Base-by-base conservation (phyloP, 2,113 vertebrate genomes). In the Ivindomyrus marchei region DNA sequence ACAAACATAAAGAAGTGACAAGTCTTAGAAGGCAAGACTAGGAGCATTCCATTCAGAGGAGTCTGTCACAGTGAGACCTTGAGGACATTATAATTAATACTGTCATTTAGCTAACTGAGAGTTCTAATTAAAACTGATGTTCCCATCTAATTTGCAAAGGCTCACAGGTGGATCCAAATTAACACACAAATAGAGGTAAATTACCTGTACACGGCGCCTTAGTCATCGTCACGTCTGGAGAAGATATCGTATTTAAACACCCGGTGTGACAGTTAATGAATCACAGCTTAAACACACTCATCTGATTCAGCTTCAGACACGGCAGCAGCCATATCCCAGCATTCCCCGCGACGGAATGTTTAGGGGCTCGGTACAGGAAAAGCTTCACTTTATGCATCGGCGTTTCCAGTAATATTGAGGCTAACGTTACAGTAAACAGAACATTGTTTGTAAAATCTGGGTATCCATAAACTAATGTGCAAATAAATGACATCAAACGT, bases 111-210 rank as follows among this genome's bases (percentile, higher is more conserved):
- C 95, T 94, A 95, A 94, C 85, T 92, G 94, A 95, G 96, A 95
- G 95, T 95, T 92, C 95, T 97, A 97, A 97, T 97, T 97, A 97
- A 97, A 97, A 97, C 96, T 96, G 97, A 97, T 97, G 96, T 96
- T 96, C 96, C 96, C 97, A 97, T 96, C 97, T 97, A 97, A 84
- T 46, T 84, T 46, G 80, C 45, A 17, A 46, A 84, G 80, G 17
- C 45, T 84, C 45, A 46, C 80, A 46, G 80, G 80, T 84, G 80
- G 80, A 19, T 46, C 80, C 45, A 84, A 84, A 45, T 84, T 84
- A 84, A 84, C 36, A 45, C 77, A 46, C 80, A 84, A 84, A 84
- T 84, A 84, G 31, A 46, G 39, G 80, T 19, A 84, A 84, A 84
- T 84, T 84, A 46, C 80, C 21, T 46, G 36, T 19, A 8, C 80